Percentiles rank a stretch among this genome's conserved stretches.
Conservation (phyloP, 1,140 invertebrate species). For the Teleopsis dalmanni region DNA sequence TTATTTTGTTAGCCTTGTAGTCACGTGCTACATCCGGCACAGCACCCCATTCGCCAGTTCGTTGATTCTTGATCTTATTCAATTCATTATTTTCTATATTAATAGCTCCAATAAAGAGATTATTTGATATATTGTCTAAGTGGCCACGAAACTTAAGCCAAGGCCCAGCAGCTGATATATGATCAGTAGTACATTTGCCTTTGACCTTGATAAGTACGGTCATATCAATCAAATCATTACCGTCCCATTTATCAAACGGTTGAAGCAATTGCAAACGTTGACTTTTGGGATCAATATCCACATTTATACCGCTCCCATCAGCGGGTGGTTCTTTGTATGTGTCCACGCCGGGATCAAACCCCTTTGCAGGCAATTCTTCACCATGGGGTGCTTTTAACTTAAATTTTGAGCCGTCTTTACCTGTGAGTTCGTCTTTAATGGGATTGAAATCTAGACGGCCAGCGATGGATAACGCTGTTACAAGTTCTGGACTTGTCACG, state of each 20-base stretch:
- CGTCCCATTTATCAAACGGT: constrained; percentile 95
- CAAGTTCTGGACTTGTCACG: constrained; percentile 59
- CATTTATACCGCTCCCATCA: constrained; percentile 51
- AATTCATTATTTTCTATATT: constrained; percentile 94
- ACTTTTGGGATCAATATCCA: constrained; percentile 83
- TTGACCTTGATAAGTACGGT: constrained; percentile 94
- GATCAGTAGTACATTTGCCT: constrained; percentile 98
- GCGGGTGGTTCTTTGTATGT: constrained; percentile 87
- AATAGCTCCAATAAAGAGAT: constrained; percentile 96
- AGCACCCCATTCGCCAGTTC: constrained; percentile 76
- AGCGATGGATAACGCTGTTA: constrained; percentile 89
- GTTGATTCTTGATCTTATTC: constrained; percentile 91
- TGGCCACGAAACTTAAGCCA: constrained; percentile 99
- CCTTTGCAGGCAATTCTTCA: constrained; percentile 85
- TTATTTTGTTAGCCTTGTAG: constrained; percentile 84
- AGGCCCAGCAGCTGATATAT: constrained; percentile 97
- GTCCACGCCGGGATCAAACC: constrained; percentile 95
- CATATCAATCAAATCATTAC: constrained; percentile 88
- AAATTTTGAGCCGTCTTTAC: constrained; percentile 83
- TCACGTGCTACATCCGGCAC: constrained; percentile 91
- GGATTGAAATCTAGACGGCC: constrained; percentile 96
- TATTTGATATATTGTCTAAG: constrained; percentile 99
- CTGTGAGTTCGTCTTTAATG: constrained; percentile 72
- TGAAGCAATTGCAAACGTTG: constrained; percentile 88
- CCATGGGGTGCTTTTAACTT: constrained; percentile 83